Percentiles rank a stretch among this genome's conserved stretches.
These are phyloP conservation scores for Orbicella faveolata DNA, from an alignment of 64 coral and sea anemone genomes.

Conservation along the genomic window DNA sequence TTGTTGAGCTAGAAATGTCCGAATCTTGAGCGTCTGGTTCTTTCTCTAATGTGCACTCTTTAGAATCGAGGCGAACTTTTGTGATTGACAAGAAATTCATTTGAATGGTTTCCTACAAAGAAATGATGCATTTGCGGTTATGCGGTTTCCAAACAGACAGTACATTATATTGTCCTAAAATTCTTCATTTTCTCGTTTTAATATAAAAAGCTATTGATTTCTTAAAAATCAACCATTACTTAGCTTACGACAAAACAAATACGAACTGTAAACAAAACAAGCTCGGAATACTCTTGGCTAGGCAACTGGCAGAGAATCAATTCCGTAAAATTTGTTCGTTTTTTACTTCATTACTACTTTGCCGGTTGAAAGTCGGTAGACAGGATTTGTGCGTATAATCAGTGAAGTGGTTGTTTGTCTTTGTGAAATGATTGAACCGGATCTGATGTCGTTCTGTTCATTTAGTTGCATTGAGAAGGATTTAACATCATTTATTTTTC, in stretches of 20 bases:
- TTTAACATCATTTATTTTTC: too few relatives aligned
- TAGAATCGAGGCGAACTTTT: not conserved
- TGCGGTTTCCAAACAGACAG: not conserved
- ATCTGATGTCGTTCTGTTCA: too few relatives aligned
- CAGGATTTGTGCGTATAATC: too few relatives aligned
- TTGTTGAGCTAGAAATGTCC: not conserved
- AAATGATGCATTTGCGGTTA: not conserved
- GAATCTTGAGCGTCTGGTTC: not conserved
- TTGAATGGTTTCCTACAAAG: not conserved
- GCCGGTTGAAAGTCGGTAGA: too few relatives aligned
- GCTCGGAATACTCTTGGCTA: not conserved
- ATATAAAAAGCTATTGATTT: not conserved
- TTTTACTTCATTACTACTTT: not conserved
- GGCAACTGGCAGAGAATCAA: not conserved
- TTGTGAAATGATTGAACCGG: too few relatives aligned
- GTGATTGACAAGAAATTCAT: conserved; percentile 12
- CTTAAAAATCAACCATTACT: too few relatives aligned
- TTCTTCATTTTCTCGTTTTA: not conserved
- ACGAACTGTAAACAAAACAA: not conserved
- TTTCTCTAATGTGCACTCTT: not conserved
- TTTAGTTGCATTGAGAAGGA: too few relatives aligned
- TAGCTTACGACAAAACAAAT: not conserved
- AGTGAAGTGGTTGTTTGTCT: too few relatives aligned
- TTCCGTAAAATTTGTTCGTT: not conserved
- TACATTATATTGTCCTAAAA: not conserved